Base-by-base conservation (phyloP, 2,888 invertebrate genomes). In the Alloscopus bannaensis region DNA sequence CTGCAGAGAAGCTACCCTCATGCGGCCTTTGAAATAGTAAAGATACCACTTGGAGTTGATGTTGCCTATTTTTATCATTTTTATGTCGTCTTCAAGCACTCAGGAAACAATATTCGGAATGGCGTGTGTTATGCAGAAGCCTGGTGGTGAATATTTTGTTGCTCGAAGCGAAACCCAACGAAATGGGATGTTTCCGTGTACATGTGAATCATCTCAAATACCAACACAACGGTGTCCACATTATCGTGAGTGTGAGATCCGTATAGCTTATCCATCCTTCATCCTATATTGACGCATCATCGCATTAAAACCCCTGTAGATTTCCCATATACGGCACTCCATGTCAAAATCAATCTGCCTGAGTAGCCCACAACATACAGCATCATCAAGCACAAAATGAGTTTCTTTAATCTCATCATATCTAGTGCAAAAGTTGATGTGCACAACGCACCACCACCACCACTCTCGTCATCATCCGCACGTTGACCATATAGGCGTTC, bases 291-390 rank as follows among this genome's bases (percentile, higher is more conserved):
- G 65, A 68, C 16, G 18, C 8, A 31, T 24, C 18, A 57, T 4
- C 55, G 59, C 65, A 68, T 75, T 66, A 68, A 75, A 68, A 29
- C 57, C 47, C 66, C 28, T 52, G 59, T 26, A 36, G 59, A 52
- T 72, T 72, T 42, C 50, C 82, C 82, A 80, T 71, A 80, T 82
- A 80, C 73, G 82, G 80, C 24, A 52, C 70, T 80, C 72, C 72
- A 76, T 71, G 80, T 82, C 82, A 72, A 69, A 82, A 82, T 82
- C 82, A 82, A 82, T 82, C 82, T 82, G 65, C 50, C 68, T 69
- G 66, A 73, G 73, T 68, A 73, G 62, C 52, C 73, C 68, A 69
- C 72, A 71, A 72, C 65, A 65, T 66, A 66, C 66, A 75, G 45
- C 66, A 66, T 75, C 59, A 75, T 60, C 68, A 68, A 40, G 20